phyloP scores from a whole-genome alignment of 2,113 vertebrate genomes.

The Cisticola juncidis region DNA sequence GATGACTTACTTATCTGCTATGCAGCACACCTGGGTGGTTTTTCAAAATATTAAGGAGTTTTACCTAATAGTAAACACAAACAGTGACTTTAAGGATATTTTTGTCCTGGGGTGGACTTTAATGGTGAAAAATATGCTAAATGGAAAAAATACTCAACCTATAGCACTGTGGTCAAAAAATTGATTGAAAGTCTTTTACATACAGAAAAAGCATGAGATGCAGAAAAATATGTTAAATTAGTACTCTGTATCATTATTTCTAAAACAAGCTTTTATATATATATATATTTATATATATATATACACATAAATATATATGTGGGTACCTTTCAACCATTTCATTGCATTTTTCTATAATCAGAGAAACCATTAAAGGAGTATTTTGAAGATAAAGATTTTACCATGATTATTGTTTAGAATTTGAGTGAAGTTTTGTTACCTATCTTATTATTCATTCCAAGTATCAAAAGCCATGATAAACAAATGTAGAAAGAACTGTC shows the following conservation, averaged over 20 bases:
- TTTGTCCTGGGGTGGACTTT: conserved; percentile 54
- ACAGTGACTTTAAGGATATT: conserved; percentile 62
- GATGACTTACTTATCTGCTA: conserved; percentile 53
- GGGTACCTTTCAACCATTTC: neutral
- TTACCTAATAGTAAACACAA: conserved; percentile 64
- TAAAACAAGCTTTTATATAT: neutral
- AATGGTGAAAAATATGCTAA: conserved; percentile 59
- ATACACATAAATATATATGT: neutral
- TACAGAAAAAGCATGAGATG: conserved; percentile 44
- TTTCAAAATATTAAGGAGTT: conserved; percentile 37
- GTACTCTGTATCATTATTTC: conserved; percentile 7
- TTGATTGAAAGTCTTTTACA: conserved; percentile 64
- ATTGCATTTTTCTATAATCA: neutral
- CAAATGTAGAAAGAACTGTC: neutral
- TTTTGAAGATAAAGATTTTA: neutral
- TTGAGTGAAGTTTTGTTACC: neutral
- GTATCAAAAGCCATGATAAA: neutral
- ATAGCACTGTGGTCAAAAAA: conserved; percentile 60
- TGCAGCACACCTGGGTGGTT: conserved; percentile 39
- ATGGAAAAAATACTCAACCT: conserved; percentile 63
- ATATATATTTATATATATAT: neutral
- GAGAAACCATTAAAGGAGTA: neutral
- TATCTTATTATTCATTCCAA: neutral
- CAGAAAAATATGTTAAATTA: conserved; percentile 48
- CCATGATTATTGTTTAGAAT: neutral